A percentile compares a stretch with the other conserved stretches of the same genome.
phyloP scores from a whole-genome alignment of 1,140 invertebrate genomes.

The Drosophila pallidifrons region DNA sequence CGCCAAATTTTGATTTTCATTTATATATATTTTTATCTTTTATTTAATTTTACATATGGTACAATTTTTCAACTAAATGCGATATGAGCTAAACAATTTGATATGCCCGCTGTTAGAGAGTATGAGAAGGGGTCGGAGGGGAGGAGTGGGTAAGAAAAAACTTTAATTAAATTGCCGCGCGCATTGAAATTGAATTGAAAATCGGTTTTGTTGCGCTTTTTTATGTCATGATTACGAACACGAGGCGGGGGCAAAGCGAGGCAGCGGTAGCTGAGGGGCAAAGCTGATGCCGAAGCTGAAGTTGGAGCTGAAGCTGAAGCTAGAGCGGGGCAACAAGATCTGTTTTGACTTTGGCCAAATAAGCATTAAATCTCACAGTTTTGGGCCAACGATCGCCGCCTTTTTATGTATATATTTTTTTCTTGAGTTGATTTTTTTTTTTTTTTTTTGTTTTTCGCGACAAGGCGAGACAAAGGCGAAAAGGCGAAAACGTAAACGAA shows the following conservation, averaged over 20 bases:
- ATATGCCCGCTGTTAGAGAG: background rate
- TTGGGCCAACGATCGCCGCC: slow-evolving; percentile 39
- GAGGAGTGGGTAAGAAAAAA: slow-evolving; percentile 26
- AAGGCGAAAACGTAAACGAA: slow-evolving; percentile 22
- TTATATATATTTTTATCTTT: background rate
- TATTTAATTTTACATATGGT: background rate
- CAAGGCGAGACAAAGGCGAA: slow-evolving; percentile 11
- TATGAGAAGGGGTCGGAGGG: background rate
- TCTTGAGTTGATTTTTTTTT: background rate
- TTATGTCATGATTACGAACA: slow-evolving; percentile 76
- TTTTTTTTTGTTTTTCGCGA: background rate
- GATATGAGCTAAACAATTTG: background rate
- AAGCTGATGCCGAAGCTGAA: slow-evolving; percentile 6
- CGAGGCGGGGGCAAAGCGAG: background rate
- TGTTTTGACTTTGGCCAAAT: slow-evolving; percentile 82
- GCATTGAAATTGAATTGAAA: slow-evolving; percentile 79
- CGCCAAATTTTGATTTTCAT: too few relatives aligned
- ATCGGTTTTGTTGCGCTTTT: slow-evolving; percentile 82
- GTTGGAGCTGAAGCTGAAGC: too few relatives aligned
- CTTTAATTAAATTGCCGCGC: slow-evolving; percentile 77
- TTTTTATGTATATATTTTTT: too few relatives aligned
- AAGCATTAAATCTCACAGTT: slow-evolving; percentile 80
- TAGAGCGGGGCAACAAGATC: slow-evolving; percentile 60
- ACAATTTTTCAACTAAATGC: background rate
- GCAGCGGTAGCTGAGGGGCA: background rate